A percentile compares a stretch with the other conserved stretches of the same genome.
Evolutionary conservation across 2,797 vertebrate genomes (phyloP).

Genomic region (Microctenopoma steveboyesi): DNA sequence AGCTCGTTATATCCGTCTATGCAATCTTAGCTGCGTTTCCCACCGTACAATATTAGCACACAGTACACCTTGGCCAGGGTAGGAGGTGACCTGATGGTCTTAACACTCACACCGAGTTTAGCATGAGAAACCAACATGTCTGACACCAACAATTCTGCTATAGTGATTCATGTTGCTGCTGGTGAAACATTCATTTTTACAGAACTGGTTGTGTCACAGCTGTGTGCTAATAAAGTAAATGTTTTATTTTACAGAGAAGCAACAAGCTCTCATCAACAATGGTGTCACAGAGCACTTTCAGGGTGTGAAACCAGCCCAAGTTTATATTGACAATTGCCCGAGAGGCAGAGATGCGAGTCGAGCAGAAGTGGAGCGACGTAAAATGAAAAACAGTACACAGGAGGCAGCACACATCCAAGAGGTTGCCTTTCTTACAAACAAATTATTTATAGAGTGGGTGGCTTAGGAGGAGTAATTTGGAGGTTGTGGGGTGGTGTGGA

Average conservation of each 20-base stretch:
- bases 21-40: slow-evolving; percentile 62
- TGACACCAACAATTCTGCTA: not conserved
- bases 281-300: not conserved
- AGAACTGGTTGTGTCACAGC: not conserved
- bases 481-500: slow-evolving; percentile 58
- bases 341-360: not conserved
- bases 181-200: not conserved
- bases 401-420: slow-evolving; percentile 52
- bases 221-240: not conserved
- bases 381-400: slow-evolving; percentile 36
- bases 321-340: not conserved
- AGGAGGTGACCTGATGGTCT: not conserved
- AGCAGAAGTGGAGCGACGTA: slow-evolving; percentile 9
- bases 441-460: slow-evolving; percentile 83
- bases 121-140: not conserved
- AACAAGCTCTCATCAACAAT: not conserved
- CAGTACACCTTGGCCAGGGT: slow-evolving; percentile 17
- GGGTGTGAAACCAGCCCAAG: not conserved
- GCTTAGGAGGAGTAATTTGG: slow-evolving; percentile 65
- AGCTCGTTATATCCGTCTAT: slow-evolving; percentile 31
- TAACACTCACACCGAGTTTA: not conserved
- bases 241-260: not conserved
- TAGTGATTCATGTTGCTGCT: not conserved
- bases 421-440: slow-evolving; percentile 75
- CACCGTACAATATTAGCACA: slow-evolving; percentile 54